Evolutionary conservation across 2,113 vertebrate species (phyloP).

Genomic region (Nerophis lumbriciformis): DNA sequence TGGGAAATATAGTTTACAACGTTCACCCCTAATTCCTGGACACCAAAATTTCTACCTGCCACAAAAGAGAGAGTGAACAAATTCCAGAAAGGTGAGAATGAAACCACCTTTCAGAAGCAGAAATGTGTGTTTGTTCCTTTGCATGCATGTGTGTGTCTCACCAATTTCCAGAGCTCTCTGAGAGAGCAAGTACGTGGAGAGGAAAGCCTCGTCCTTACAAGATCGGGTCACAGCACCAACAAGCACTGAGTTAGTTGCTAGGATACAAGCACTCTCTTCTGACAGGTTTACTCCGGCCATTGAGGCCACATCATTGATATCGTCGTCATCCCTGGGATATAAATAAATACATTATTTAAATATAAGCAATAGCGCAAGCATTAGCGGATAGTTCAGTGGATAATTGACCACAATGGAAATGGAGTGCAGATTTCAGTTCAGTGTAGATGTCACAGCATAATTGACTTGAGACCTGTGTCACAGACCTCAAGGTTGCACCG

Average conservation of each 20-base stretch:
- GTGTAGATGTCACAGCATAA: not conserved
- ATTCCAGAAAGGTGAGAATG: not conserved
- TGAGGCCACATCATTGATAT: constrained; percentile 89
- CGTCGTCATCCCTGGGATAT: constrained; percentile 81
- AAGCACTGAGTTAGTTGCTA: constrained; percentile 86
- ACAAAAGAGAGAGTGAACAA: not conserved
- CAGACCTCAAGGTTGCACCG: constrained; percentile 85
- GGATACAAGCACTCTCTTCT: constrained; percentile 85
- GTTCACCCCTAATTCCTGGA: constrained; percentile 83
- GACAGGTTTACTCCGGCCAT: constrained; percentile 92
- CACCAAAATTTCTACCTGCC: constrained; percentile 84
- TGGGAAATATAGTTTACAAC: constrained; percentile 87
- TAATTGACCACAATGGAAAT: not conserved
- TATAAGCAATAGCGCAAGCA: no score
- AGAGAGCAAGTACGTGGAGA: constrained; percentile 77
- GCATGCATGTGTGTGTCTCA: constrained; percentile 38
- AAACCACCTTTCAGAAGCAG: not conserved
- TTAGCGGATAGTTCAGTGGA: no score
- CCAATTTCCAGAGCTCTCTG: constrained; percentile 85
- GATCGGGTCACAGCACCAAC: constrained; percentile 85
- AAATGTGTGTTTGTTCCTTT: not conserved
- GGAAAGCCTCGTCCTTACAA: constrained; percentile 87
- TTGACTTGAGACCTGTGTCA: not conserved
- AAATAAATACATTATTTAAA: not conserved
- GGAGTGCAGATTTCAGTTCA: not conserved